Conservation (phyloP, 2,797 vertebrate species). For the Saxicola maurus region DNA sequence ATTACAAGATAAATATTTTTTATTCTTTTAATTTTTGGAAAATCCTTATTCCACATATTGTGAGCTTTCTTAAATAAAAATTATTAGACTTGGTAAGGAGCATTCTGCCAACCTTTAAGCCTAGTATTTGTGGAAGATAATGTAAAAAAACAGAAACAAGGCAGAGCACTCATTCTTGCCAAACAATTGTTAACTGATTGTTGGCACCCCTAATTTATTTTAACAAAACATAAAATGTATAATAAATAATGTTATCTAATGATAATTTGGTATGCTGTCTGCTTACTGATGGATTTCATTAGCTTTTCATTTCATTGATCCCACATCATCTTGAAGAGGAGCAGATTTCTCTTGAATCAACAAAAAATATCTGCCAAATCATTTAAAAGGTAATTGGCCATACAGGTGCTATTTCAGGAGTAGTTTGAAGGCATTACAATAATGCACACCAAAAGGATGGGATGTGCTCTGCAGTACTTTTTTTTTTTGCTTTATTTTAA, state of each 20-base stretch:
- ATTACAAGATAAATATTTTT: conserved; percentile 55
- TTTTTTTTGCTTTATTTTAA: background rate
- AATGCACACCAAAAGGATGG: background rate
- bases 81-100: background rate
- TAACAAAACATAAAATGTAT: background rate
- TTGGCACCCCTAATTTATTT: background rate
- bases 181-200: background rate
- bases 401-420: background rate
- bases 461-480: background rate
- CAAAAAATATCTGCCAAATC: background rate
- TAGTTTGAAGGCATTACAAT: background rate
- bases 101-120: background rate
- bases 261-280: background rate
- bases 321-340: background rate
- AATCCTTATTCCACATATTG: conserved; percentile 6
- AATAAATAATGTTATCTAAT: background rate
- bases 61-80: conserved; percentile 32
- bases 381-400: background rate
- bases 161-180: background rate
- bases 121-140: background rate
- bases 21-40: conserved; percentile 11
- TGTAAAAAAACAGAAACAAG: background rate
- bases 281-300: background rate
- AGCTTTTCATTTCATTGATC: background rate
- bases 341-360: background rate